Percentiles rank a stretch among this genome's conserved stretches.
phyloP scores from a whole-genome alignment of 2,888 invertebrate genomes.

The Ditula angustiorana region DNA sequence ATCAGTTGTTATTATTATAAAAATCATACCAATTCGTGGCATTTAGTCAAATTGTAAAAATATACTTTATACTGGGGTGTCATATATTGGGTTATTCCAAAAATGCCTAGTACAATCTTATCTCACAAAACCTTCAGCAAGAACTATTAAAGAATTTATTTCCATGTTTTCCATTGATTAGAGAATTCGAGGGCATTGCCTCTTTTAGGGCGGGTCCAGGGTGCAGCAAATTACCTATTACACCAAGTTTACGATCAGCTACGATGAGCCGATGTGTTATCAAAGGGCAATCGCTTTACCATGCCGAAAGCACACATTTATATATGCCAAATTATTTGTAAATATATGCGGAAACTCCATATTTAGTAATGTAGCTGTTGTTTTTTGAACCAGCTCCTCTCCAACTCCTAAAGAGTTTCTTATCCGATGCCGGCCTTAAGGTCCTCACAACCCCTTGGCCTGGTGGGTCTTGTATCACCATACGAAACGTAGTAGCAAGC shows the following conservation, averaged over 20 bases:
- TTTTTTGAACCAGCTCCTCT: too few species aligned
- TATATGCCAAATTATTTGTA: background rate
- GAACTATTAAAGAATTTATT: background rate
- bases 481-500: too few species aligned
- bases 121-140: background rate
- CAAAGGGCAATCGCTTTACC: background rate
- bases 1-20: too few species aligned
- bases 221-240: constrained; percentile 17
- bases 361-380: too few species aligned
- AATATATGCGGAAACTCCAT: background rate
- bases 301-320: background rate
- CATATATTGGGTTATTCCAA: background rate
- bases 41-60: too few species aligned
- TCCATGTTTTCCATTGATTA: background rate
- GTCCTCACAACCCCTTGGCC: too few species aligned
- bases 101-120: background rate
- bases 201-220: constrained; percentile 9
- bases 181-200: background rate
- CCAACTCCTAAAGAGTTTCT: too few species aligned
- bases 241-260: constrained; percentile 6
- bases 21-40: too few species aligned
- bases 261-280: background rate
- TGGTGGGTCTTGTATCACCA: too few species aligned
- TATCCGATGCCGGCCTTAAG: too few species aligned
- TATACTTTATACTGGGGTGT: too few species aligned